These are phyloP conservation scores for Eudorcas thomsonii DNA, from an alignment of 2,113 vertebrate genomes.

Conservation along the genomic window DNA sequence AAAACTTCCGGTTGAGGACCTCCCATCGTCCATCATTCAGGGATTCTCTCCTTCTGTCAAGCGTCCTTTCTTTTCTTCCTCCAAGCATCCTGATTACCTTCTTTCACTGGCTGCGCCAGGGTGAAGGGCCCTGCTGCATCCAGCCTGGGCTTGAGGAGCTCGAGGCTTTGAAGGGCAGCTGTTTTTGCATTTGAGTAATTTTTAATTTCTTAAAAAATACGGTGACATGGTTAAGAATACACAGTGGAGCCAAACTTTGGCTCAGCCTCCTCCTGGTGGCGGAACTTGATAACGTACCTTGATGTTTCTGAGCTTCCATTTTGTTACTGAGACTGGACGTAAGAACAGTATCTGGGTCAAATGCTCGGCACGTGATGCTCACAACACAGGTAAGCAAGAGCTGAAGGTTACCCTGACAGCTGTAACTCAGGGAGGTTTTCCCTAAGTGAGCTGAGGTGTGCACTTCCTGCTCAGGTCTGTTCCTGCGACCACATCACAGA, in stretches of 20 bases:
- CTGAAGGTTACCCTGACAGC: rapidly evolving
- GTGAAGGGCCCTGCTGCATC: background rate
- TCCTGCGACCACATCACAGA: background rate
- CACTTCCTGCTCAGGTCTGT: background rate
- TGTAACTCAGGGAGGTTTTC: no score
- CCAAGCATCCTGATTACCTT: background rate
- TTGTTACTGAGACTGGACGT: background rate
- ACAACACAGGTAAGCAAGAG: background rate
- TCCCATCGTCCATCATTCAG: background rate
- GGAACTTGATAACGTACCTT: background rate
- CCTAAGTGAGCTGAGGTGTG: background rate
- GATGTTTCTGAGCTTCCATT: background rate
- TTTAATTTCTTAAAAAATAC: background rate
- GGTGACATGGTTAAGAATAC: background rate
- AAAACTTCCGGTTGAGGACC: background rate
- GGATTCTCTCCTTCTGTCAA: background rate
- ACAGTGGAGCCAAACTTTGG: background rate
- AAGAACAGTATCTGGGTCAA: background rate
- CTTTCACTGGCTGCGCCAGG: background rate
- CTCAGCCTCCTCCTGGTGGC: background rate
- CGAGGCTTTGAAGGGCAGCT: background rate
- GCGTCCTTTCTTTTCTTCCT: background rate
- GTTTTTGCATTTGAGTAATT: background rate
- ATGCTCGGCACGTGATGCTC: background rate
- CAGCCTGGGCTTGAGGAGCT: background rate